Conservation (phyloP, 2,113 vertebrate genomes). For the Corythaeola cristata region DNA sequence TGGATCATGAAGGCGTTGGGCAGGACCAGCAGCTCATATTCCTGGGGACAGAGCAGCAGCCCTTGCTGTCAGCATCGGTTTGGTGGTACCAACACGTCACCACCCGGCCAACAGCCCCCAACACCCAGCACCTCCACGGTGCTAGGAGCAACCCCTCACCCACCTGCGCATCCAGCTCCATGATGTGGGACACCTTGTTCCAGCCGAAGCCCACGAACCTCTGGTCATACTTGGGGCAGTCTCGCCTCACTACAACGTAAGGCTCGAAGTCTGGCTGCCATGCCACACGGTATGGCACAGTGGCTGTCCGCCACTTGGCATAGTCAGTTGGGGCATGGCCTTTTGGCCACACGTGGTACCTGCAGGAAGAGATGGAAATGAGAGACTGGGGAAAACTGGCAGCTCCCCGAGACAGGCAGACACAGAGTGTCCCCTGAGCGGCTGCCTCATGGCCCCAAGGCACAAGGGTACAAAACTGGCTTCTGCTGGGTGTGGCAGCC, state of each 20-base stretch:
- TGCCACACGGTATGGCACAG: slow-evolving; percentile 85
- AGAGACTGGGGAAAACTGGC: background rate
- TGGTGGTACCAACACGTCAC: rapidly evolving
- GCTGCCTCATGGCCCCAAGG: background rate
- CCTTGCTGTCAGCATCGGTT: background rate
- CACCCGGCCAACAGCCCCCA: background rate
- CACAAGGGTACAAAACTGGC: background rate
- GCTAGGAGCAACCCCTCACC: background rate
- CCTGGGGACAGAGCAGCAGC: slow-evolving; percentile 70
- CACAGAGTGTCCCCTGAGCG: background rate
- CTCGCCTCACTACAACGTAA: slow-evolving; percentile 90
- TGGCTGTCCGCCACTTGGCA: slow-evolving; percentile 91
- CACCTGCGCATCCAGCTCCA: slow-evolving; percentile 97
- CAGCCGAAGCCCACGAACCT: slow-evolving; percentile 96
- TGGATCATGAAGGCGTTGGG: slow-evolving; percentile 97
- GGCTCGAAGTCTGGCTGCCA: slow-evolving; percentile 96
- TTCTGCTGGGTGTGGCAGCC: background rate
- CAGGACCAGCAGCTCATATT: slow-evolving; percentile 90
- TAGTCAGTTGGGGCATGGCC: slow-evolving; percentile 92
- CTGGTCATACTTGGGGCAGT: slow-evolving; percentile 92
- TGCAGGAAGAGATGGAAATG: background rate
- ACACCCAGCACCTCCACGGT: rapidly evolving
- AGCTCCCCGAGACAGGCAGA: background rate
- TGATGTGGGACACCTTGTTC: slow-evolving; percentile 96
- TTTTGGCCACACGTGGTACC: slow-evolving; percentile 94